Conservation (phyloP, 37 sponge, comb jelly and placozoan species). For the Lycopodina hypogea region DNA sequence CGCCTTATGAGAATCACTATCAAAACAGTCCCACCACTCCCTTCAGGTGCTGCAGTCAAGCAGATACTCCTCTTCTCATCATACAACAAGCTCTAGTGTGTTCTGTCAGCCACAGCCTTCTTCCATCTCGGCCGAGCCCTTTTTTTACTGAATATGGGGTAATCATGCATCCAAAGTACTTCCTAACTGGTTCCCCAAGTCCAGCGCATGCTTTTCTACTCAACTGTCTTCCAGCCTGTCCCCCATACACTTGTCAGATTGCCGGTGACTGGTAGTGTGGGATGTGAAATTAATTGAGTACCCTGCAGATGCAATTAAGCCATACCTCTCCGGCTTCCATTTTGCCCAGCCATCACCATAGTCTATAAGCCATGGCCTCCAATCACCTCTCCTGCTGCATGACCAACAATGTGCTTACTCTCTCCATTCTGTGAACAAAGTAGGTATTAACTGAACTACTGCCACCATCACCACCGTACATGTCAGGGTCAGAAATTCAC, state of each 20-base stretch:
- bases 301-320: neutral
- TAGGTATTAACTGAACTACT: no score
- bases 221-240: neutral
- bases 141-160: neutral
- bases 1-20: no score
- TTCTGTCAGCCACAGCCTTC: no score
- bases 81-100: neutral
- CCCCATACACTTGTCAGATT: neutral
- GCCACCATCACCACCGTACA: neutral
- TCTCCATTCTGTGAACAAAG: no score
- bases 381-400: neutral
- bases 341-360: no score
- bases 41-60: neutral
- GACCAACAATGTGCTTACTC: neutral
- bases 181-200: neutral
- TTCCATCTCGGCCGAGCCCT: no score
- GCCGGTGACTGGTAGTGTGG: no score
- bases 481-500: neutral
- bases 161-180: neutral
- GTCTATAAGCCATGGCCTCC: neutral
- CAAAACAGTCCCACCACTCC: neutral
- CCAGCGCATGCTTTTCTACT: neutral
- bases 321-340: no score
- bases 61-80: neutral
- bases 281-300: neutral